Conservation (phyloP, 2,888 invertebrate species). For the Maniola hyperantus region DNA sequence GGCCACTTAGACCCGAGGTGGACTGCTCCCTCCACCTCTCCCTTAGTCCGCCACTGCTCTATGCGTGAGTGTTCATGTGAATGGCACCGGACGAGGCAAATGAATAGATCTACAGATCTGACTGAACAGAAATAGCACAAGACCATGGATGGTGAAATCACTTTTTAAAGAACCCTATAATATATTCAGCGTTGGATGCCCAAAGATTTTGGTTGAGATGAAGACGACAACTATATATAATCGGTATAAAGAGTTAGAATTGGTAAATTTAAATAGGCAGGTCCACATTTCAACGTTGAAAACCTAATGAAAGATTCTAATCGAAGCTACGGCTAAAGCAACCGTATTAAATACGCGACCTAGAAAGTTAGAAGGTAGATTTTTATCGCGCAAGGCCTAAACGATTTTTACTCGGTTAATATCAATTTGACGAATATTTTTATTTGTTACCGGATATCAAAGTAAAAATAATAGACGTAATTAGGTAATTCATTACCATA, state of each 20-base stretch:
- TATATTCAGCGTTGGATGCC: too few relatives aligned
- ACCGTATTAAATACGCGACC: slow-evolving; percentile 3
- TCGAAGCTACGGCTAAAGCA: not conserved
- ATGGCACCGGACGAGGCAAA: too few relatives aligned
- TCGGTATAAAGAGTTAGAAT: not conserved
- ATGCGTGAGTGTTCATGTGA: too few relatives aligned
- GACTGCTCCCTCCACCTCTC: too few relatives aligned
- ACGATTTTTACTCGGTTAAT: slow-evolving; percentile 2
- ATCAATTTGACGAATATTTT: slow-evolving; percentile 9
- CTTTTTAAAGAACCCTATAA: too few relatives aligned
- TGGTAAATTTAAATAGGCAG: not conserved
- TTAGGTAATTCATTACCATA: not conserved
- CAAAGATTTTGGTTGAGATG: too few relatives aligned
- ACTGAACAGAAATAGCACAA: too few relatives aligned
- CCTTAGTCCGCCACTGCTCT: too few relatives aligned
- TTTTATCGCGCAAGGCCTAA: slow-evolving; percentile 2
- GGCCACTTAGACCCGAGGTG: too few relatives aligned
- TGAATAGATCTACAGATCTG: too few relatives aligned
- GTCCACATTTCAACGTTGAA: slow-evolving; percentile 5
- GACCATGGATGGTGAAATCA: too few relatives aligned
- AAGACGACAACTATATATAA: too few relatives aligned
- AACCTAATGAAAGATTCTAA: slow-evolving; percentile 14
- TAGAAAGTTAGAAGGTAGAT: slow-evolving; percentile 8
- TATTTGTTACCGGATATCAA: not conserved
- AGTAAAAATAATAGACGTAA: not conserved